phyloP scores from a whole-genome alignment of 2,797 vertebrate genomes.

The Pantherophis alleghaniensis region DNA sequence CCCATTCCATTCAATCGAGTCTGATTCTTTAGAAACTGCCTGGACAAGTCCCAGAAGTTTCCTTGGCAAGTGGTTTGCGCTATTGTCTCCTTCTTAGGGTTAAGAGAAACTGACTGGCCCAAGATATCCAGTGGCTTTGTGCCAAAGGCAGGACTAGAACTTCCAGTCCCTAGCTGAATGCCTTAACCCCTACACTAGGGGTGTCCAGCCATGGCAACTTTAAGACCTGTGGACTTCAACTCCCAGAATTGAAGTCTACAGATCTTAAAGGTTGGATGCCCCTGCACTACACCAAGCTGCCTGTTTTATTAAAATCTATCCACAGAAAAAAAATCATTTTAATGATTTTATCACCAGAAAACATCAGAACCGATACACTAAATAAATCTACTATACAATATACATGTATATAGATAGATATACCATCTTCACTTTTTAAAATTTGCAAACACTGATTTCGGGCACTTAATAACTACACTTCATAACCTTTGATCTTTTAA shows the following conservation, averaged over 20 bases:
- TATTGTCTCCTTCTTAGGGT: neutral
- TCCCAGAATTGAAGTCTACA: too few relatives aligned
- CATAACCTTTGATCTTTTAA: neutral
- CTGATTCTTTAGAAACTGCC: neutral
- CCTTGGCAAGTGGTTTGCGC: neutral
- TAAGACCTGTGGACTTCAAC: neutral
- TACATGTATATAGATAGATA: neutral
- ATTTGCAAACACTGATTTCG: neutral
- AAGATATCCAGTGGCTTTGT: too few relatives aligned
- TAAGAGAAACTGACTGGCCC: neutral
- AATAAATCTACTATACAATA: neutral
- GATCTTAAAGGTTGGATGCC: too few relatives aligned
- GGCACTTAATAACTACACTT: neutral
- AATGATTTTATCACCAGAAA: conserved; percentile 1
- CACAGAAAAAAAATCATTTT: neutral
- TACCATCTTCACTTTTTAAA: neutral
- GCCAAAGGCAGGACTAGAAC: too few relatives aligned
- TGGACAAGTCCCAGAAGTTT: neutral
- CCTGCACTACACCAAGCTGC: neutral
- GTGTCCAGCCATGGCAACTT: too few relatives aligned
- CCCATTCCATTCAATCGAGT: neutral
- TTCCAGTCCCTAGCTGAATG: neutral
- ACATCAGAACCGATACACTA: neutral
- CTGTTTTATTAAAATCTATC: neutral
- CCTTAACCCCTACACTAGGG: neutral